Evolutionary conservation across 2,797 vertebrate genomes (phyloP), one percentile per base, ranked within the genome.

Genomic region (Kryptopterus vitreolus): DNA sequence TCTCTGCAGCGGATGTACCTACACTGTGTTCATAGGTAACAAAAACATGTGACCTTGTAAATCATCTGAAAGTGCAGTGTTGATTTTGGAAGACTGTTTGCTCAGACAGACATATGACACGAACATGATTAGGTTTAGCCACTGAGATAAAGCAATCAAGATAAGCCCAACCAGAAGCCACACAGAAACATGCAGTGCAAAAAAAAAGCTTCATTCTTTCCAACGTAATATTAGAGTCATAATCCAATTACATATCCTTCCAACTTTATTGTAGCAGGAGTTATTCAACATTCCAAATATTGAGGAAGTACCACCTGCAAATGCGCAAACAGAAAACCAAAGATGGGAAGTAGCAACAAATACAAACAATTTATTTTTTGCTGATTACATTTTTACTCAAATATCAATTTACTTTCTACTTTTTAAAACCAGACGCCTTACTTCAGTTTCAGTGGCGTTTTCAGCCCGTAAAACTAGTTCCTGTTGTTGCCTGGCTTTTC

Each of bases 71-170:
- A 38, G 58, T 43, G 55, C 55, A 59, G 15, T 74, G 55, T 74
- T 74, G 53, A 74, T 46, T 71, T 57, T 38, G 33, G 70, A 57
- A 57, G 22, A 57, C 6, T 55, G 4, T 72, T 73, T 57, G 61
- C 74, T 63, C 29, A 33, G 6, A 35, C 12, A 57, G 22, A 12
- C 70, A 73, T 57, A 57, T 24, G 70, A 57, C 29, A 53, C 38
- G 43, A 20, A 53, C 50, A 57, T 58, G 71, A 74, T 74, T 74
- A 43, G 9, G 55, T 74, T 52, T 38, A 33, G 18, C 3, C 43
- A 33, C 11, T 58, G 12, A 26, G n/a, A 74, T 58, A 58, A 74
- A 58, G 71, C n/a, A 74, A 43, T 74, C 53, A 74, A 43, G 33
- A 74, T 43, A 57, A n/a, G 57, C 7, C 0, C 22, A 38, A 58